A percentile compares a stretch with the other conserved stretches of the same genome.
Conservation (phyloP, 2,113 vertebrate genomes). For the Misgurnus anguillicaudatus region DNA sequence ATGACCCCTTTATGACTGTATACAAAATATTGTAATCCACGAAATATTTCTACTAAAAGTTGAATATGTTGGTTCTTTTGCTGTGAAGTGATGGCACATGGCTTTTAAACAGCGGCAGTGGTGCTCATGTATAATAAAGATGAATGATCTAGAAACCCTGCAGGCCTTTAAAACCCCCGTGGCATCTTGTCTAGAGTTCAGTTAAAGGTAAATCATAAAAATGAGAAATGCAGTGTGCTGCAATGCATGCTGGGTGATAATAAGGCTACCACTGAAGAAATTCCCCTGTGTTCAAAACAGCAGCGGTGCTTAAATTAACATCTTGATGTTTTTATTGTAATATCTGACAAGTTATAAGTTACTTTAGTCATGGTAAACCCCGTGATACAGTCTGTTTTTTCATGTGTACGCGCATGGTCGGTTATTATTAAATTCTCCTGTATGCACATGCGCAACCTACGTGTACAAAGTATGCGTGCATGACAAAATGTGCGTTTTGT, state of each 20-base stretch:
- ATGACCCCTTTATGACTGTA: too few relatives aligned
- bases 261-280: conserved; percentile 7
- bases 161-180: conserved; percentile 44
- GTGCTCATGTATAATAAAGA: not conserved
- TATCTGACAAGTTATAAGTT: not conserved
- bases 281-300: not conserved
- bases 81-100: not conserved
- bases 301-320: not conserved
- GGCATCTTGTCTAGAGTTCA: conserved; percentile 63
- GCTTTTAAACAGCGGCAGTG: not conserved
- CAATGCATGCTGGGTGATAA: conserved; percentile 39
- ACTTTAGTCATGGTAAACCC: not conserved
- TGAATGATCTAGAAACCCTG: conserved; percentile 28
- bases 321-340: not conserved
- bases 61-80: too few relatives aligned
- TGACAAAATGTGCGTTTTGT: too few relatives aligned
- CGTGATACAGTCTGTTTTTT: too few relatives aligned
- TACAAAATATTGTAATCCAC: too few relatives aligned
- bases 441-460: too few relatives aligned
- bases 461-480: too few relatives aligned
- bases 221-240: conserved; percentile 10
- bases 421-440: too few relatives aligned
- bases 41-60: too few relatives aligned
- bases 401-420: too few relatives aligned
- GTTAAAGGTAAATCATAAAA: conserved; percentile 52